Conservation (phyloP, 2,113 vertebrate species). For the Nothobranchius furzeri region DNA sequence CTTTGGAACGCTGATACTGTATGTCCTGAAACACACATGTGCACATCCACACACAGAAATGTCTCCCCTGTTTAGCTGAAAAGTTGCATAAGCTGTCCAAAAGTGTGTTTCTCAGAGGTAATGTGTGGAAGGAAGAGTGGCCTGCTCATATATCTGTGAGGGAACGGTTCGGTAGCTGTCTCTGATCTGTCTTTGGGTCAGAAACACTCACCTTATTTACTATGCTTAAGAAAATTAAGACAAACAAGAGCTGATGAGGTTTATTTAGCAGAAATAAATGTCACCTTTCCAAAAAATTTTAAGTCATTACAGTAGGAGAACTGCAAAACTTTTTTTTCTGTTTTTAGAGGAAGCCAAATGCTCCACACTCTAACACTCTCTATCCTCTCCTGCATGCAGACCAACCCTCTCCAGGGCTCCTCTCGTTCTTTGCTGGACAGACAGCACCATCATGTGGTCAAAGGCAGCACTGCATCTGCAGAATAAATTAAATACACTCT, state of each 20-base stretch:
- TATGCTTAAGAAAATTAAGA: neutral
- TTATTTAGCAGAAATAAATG: neutral
- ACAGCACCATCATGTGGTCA: conserved; percentile 1
- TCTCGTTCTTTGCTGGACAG: conserved; percentile 4
- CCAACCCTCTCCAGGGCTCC: neutral
- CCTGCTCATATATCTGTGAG: conserved; percentile 39
- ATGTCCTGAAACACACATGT: conserved; percentile 48
- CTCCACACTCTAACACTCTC: neutral
- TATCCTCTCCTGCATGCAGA: too few species aligned
- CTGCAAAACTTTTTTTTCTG: conserved; percentile 1
- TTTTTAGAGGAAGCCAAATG: neutral
- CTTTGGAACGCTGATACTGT: conserved; percentile 49
- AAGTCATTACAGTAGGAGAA: neutral
- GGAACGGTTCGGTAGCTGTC: conserved; percentile 28
- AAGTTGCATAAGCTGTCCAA: conserved; percentile 71
- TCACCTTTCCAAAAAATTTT: neutral
- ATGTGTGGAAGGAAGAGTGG: conserved; percentile 29
- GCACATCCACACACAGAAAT: conserved; percentile 44
- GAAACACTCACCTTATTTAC: conserved; percentile 18
- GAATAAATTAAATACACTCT: neutral
- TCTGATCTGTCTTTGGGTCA: conserved; percentile 16
- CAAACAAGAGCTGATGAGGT: rapidly evolving
- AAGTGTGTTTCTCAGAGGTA: conserved; percentile 46
- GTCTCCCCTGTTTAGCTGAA: conserved; percentile 64
- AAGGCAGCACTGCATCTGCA: neutral